Conservation (phyloP, 2,888 invertebrate genomes). For the Agrypnus murinus region DNA sequence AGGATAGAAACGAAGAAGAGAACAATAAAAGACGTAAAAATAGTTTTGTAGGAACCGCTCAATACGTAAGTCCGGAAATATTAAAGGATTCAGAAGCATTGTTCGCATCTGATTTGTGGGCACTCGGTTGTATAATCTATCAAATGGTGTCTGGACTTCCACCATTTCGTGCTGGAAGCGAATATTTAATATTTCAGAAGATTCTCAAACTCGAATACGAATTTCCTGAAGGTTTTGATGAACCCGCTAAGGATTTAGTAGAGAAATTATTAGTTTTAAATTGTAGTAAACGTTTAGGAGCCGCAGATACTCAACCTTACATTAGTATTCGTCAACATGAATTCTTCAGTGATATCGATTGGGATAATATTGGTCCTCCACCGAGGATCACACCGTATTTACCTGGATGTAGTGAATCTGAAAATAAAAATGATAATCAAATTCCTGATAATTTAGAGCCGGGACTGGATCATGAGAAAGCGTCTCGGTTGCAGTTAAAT, state of each 20-base stretch:
- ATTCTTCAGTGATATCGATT: slow-evolving; percentile 90
- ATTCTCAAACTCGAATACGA: slow-evolving; percentile 93
- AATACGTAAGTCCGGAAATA: slow-evolving; percentile 98
- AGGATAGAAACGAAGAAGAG: slow-evolving; percentile 62
- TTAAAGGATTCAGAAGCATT: slow-evolving; percentile 84
- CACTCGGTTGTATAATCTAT: slow-evolving; percentile 96
- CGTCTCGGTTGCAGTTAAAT: slow-evolving; percentile 77
- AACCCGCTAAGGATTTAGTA: slow-evolving; percentile 90
- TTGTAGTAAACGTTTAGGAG: slow-evolving; percentile 87
- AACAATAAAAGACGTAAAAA: slow-evolving; percentile 78
- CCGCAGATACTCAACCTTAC: slow-evolving; percentile 83
- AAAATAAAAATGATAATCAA: slow-evolving; percentile 72
- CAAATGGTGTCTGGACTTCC: slow-evolving; percentile 97
- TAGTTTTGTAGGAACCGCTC: slow-evolving; percentile 98
- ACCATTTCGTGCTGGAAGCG: slow-evolving; percentile 93
- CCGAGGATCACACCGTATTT: slow-evolving; percentile 79
- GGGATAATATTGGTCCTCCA: slow-evolving; percentile 87
- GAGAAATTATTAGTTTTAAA: slow-evolving; percentile 88
- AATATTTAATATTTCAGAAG: slow-evolving; percentile 97
- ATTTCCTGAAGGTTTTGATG: slow-evolving; percentile 93
- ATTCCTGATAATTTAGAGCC: slow-evolving; percentile 89
- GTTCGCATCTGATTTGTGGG: slow-evolving; percentile 95
- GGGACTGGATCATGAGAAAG: slow-evolving; percentile 88
- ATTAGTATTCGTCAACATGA: slow-evolving; percentile 88
- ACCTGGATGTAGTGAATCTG: slow-evolving; percentile 76